A percentile compares a stretch with the other conserved stretches of the same genome.
phyloP scores from a whole-genome alignment of 1,140 invertebrate genomes.

The Conus betulinus region DNA sequence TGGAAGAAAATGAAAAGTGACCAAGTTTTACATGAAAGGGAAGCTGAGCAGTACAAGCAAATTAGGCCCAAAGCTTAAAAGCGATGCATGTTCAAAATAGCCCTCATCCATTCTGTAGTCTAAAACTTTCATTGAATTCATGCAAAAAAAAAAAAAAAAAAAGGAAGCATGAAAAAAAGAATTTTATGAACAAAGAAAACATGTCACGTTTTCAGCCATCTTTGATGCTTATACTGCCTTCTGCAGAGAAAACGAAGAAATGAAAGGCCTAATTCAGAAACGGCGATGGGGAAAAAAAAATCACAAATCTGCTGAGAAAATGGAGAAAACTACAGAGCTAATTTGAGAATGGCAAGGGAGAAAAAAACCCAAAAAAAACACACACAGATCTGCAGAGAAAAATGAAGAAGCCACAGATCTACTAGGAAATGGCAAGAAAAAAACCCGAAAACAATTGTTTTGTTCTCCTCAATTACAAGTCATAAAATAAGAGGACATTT shows the following conservation, averaged over 20 bases:
- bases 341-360: too few relatives aligned
- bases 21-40: background rate
- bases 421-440: background rate
- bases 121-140: too few relatives aligned
- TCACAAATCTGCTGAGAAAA: too few relatives aligned
- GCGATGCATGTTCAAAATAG: background rate
- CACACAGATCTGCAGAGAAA: background rate
- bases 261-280: too few relatives aligned
- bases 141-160: background rate
- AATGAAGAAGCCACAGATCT: background rate
- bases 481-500: background rate
- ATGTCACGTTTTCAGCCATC: too few relatives aligned
- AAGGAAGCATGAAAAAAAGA: background rate
- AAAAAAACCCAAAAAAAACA: too few relatives aligned
- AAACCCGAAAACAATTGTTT: background rate
- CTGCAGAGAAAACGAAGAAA: too few relatives aligned
- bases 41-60: background rate
- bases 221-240: too few relatives aligned
- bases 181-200: too few relatives aligned
- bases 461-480: background rate
- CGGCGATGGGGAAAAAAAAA: too few relatives aligned
- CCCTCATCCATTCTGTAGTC: too few relatives aligned
- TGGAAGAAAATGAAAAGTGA: slow-evolving; percentile 6
- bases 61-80: background rate
- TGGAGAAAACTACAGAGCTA: too few relatives aligned